Evolutionary conservation across 2,888 invertebrate genomes (phyloP), one percentile per base, ranked within the genome.

Genomic region (Tupiocoris notatus): DNA sequence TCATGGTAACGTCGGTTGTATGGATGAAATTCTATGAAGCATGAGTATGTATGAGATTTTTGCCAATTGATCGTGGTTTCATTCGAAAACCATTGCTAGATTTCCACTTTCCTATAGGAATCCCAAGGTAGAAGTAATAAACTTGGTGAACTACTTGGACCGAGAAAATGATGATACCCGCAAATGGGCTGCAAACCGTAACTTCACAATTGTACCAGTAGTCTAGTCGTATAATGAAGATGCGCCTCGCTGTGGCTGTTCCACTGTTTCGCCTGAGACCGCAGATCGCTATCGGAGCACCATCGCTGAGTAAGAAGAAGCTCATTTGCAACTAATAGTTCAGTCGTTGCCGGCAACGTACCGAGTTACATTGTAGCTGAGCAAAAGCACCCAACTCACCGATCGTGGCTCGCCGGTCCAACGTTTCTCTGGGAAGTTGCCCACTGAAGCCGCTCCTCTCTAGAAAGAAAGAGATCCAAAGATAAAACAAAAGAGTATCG

Each of bases 291-390:
- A 73, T 73, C 73, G 17, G 21, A 22, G 54, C 39, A 39, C 39
- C 39, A 39, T 39, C 39, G 3, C 73, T 25, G 73, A 62, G 73
- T 73, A 73, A 73, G 73, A 62, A 62, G 73, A 62, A 62, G 73
- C 73, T 73, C 73, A 73, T 73, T 73, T 73, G 73, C 73, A 73
- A 73, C 73, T 73, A 73, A 73, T 73, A 73, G 63, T 39, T 21
- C 63, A 12, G 20, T 21, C 39, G 62, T 24, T 70, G 39, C 1
- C 70, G 25, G 61, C 70, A 73, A 73, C 62, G 73, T 61, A 54
- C n/a, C n/a, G n/a, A n/a, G 39, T 12, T 39, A 39, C 73, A 73
- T 73, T 73, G 73, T 73, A 73, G 62, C 62, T 61, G 24, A 73
- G 73, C 20, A 17, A 59, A 59, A 59, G 9, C 16, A 54, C 39